phyloP scores from a whole-genome alignment of 1,140 invertebrate genomes.

The Mycetomoellerius zeteki region DNA sequence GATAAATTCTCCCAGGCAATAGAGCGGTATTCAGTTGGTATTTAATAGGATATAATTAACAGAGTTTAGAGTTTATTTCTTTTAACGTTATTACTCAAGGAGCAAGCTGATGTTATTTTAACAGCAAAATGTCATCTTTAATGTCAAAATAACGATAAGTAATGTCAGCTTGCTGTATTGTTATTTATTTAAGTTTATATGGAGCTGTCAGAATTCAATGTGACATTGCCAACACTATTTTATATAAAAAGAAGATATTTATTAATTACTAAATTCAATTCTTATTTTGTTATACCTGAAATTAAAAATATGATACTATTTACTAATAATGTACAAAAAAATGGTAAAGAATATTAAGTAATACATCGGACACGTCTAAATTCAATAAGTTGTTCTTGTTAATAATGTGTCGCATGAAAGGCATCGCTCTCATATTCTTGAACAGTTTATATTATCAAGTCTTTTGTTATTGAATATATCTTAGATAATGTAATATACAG shows the following conservation, averaged over 20 bases:
- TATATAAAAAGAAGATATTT: neutral
- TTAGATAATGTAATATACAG: conserved; percentile 38
- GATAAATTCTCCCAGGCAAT: too few relatives aligned
- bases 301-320: neutral
- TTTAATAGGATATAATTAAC: too few relatives aligned
- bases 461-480: conserved; percentile 24
- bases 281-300: neutral
- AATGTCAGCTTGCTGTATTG: too few relatives aligned
- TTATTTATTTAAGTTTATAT: too few relatives aligned
- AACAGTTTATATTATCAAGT: conserved; percentile 1
- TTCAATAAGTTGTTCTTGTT: neutral
- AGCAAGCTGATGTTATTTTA: too few relatives aligned
- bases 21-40: too few relatives aligned
- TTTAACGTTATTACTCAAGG: too few relatives aligned
- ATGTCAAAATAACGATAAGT: too few relatives aligned
- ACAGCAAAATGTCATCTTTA: too few relatives aligned
- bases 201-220: neutral
- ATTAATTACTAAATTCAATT: neutral
- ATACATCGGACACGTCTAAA: neutral
- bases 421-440: neutral
- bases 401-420: neutral
- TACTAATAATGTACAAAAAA: neutral
- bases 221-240: neutral
- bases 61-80: too few relatives aligned
- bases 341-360: neutral